phyloP scores from a whole-genome alignment of 2,888 invertebrate genomes.

The Phyllotreta cruciferae region DNA sequence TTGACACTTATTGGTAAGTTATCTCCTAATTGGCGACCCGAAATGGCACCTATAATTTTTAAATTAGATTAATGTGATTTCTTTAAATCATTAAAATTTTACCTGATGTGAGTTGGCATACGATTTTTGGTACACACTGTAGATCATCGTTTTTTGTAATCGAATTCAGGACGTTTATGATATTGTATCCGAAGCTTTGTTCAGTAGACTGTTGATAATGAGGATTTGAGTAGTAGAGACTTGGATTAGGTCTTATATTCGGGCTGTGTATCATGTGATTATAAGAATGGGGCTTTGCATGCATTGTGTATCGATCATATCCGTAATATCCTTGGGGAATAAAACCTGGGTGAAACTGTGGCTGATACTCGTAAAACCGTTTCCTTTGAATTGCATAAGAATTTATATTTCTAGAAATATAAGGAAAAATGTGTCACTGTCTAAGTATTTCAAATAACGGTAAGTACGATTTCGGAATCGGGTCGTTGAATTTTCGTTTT shows the following conservation, averaged over 20 bases:
- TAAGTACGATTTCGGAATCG: conserved; percentile 4
- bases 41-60: conserved; percentile 19
- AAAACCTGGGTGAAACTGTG: conserved; percentile 21
- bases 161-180: conserved; percentile 65
- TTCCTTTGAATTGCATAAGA: conserved; percentile 40
- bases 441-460: conserved; percentile 18
- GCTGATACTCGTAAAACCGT: conserved; percentile 31
- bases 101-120: conserved; percentile 78
- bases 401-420: conserved; percentile 39
- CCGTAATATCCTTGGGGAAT: conserved; percentile 8
- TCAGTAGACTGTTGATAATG: conserved; percentile 17
- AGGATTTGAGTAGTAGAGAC: conserved; percentile 15
- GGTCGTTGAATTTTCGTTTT: conserved; percentile 13
- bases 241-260: conserved; percentile 22
- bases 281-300: conserved; percentile 34
- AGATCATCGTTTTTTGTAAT: conserved; percentile 77
- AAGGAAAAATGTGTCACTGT: conserved; percentile 16
- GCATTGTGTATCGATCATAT: conserved; percentile 7
- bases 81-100: conserved; percentile 47
- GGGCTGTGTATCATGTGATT: conserved; percentile 17
- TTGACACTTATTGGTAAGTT: conserved; percentile 59
- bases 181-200: conserved; percentile 33
- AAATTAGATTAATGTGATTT: conserved; percentile 31
- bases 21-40: conserved; percentile 45
- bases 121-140: conserved; percentile 79